Conservation (phyloP, 1,140 invertebrate species). For the Hylyphantes graminicola region DNA sequence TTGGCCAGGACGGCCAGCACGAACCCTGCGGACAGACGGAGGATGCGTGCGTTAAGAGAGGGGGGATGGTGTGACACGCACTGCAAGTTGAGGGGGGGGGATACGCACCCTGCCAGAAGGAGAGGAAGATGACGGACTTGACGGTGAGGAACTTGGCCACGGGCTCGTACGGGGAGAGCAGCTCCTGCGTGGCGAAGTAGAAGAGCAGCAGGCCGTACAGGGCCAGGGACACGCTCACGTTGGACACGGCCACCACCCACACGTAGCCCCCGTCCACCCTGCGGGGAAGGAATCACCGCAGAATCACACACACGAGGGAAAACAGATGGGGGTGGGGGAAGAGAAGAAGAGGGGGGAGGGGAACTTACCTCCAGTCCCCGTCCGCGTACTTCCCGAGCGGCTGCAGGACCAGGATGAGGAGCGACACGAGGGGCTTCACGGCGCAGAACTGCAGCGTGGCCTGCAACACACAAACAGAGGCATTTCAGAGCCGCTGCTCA, state of each 20-base stretch:
- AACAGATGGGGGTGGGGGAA: too few relatives aligned
- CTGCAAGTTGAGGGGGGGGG: background rate
- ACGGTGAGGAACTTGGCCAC: constrained; percentile 99
- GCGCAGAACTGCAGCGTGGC: constrained; percentile 99
- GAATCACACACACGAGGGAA: background rate
- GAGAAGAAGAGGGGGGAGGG: too few relatives aligned
- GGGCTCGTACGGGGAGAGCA: constrained; percentile 96
- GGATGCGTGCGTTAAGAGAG: background rate
- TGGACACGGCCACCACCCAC: constrained; percentile 98
- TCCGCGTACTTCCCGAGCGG: constrained; percentile 87
- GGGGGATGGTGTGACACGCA: background rate
- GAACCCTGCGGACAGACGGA: constrained; percentile 78
- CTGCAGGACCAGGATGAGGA: constrained; percentile 97
- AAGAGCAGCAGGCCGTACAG: constrained; percentile 98
- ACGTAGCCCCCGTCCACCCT: constrained; percentile 92
- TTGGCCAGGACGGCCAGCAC: constrained; percentile 96
- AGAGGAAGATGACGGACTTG: constrained; percentile 99
- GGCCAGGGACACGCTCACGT: constrained; percentile 95
- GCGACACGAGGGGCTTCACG: constrained; percentile 97
- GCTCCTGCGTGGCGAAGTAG: constrained; percentile 93
- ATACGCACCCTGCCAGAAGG: constrained; percentile 97
- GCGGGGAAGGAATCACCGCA: constrained; percentile 60
- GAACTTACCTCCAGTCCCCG: constrained; percentile 89
- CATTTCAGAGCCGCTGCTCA: too few relatives aligned
- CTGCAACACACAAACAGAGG: constrained; percentile 63